Conservation (phyloP, 2,113 vertebrate genomes). For the Oryzias curvinotus region DNA sequence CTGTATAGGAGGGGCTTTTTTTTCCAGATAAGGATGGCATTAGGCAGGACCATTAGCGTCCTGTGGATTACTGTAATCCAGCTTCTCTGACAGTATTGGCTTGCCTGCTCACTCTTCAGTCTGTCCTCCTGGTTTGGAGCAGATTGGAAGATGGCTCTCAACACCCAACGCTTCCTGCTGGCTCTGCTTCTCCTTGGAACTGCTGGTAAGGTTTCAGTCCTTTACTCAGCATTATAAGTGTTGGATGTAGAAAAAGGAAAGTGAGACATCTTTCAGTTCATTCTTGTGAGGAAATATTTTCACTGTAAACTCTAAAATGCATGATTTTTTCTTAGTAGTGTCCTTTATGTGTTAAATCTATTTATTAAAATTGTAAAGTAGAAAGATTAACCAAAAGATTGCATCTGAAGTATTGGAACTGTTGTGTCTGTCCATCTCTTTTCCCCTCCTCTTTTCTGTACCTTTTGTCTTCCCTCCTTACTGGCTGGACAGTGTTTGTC, state of each 20-base stretch:
- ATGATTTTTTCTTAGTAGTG: background rate
- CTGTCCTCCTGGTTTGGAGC: slow-evolving; percentile 40
- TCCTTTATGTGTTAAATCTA: slow-evolving; percentile 14
- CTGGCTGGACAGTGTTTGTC: slow-evolving; percentile 54
- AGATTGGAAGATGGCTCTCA: slow-evolving; percentile 76
- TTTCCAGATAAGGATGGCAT: slow-evolving; percentile 65
- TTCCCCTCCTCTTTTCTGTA: slow-evolving; percentile 10
- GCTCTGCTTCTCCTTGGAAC: slow-evolving; percentile 84
- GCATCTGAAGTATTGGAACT: slow-evolving; percentile 12
- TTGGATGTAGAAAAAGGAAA: background rate
- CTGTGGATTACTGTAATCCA: slow-evolving; percentile 78
- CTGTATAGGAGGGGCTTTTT: slow-evolving; percentile 70
- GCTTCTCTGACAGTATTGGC: slow-evolving; percentile 46
- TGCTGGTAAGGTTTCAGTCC: slow-evolving; percentile 79
- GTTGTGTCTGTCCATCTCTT: slow-evolving; percentile 24
- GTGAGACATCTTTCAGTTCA: background rate
- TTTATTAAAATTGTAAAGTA: background rate
- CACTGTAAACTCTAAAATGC: background rate
- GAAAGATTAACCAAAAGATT: slow-evolving; percentile 26
- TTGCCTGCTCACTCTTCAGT: slow-evolving; percentile 48
- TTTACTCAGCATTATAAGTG: slow-evolving; percentile 1
- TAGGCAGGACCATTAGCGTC: slow-evolving; percentile 70
- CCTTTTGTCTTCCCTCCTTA: slow-evolving; percentile 22
- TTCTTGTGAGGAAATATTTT: no score
- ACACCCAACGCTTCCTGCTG: slow-evolving; percentile 72